These are phyloP conservation scores for Coenonympha glycerion DNA, from an alignment of 2,888 invertebrate genomes.

Conservation along the genomic window DNA sequence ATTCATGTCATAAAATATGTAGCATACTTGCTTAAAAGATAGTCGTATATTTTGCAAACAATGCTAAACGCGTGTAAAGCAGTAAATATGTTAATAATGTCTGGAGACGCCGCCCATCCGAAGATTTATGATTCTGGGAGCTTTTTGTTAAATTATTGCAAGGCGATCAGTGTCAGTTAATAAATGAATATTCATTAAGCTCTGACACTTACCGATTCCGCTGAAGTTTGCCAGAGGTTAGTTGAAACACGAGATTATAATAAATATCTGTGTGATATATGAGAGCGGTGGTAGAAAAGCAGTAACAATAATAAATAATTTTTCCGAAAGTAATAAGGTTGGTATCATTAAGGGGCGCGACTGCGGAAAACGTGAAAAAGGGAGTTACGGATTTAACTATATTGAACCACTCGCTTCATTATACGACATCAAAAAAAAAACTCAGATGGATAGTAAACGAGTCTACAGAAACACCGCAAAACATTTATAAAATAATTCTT, in stretches of 20 bases:
- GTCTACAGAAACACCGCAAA: too few species aligned
- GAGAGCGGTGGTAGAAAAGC: too few species aligned
- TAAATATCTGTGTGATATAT: background rate
- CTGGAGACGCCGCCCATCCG: constrained; percentile 29
- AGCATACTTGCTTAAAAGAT: background rate
- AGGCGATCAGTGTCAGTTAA: constrained; percentile 53
- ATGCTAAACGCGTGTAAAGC: background rate
- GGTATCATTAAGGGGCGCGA: too few species aligned
- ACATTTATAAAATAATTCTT: too few species aligned
- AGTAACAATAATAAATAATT: too few species aligned
- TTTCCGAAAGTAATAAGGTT: too few species aligned
- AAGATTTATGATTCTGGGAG: constrained; percentile 50
- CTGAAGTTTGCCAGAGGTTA: background rate
- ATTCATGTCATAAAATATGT: too few species aligned
- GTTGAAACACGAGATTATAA: constrained; percentile 3
- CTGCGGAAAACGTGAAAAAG: too few species aligned
- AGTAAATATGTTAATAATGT: constrained; percentile 17
- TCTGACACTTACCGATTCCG: constrained; percentile 21
- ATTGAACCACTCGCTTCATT: too few species aligned
- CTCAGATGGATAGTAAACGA: too few species aligned
- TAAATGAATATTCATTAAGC: constrained; percentile 59
- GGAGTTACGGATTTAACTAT: too few species aligned
- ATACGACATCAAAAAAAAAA: too few species aligned
- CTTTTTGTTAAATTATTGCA: constrained; percentile 56
- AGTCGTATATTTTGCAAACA: background rate